Evolutionary conservation across 2,888 invertebrate species (phyloP).

Genomic region (Myopa testacea): DNA sequence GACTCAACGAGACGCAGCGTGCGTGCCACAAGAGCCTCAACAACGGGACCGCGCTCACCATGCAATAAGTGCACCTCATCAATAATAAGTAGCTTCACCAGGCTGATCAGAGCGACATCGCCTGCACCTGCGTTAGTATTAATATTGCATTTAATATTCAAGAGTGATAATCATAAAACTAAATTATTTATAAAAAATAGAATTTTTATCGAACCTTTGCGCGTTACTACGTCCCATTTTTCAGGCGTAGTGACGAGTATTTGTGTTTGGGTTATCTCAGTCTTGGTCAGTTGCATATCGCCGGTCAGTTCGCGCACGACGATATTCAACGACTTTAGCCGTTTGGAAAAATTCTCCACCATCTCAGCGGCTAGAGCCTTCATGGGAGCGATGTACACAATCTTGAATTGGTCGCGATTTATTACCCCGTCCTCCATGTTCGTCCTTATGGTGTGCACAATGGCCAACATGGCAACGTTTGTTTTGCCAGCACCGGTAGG

Average conservation of each 20-base stretch:
- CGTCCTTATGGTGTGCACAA: conserved; percentile 90
- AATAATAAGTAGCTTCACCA: conserved; percentile 93
- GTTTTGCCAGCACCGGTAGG: conserved; percentile 99
- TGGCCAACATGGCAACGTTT: conserved; percentile 94
- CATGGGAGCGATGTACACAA: conserved; percentile 99
- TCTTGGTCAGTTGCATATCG: conserved; percentile 96
- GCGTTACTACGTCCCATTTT: conserved; percentile 99
- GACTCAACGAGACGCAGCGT: conserved; percentile 93
- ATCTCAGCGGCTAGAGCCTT: conserved; percentile 99
- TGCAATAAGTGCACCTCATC: conserved; percentile 98
- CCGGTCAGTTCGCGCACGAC: conserved; percentile 94
- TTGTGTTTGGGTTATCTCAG: conserved; percentile 94
- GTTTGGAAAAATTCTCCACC: conserved; percentile 91
- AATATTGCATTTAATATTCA: neutral
- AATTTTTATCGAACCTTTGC: conserved; percentile 74
- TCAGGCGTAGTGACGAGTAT: conserved; percentile 99
- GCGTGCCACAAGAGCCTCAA: conserved; percentile 96
- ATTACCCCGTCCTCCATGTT: conserved; percentile 85
- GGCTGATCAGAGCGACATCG: conserved; percentile 87
- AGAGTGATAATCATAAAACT: neutral
- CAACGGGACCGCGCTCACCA: conserved; percentile 96
- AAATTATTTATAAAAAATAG: neutral
- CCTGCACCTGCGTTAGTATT: conserved; percentile 72
- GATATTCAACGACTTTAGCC: conserved; percentile 82
- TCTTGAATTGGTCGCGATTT: conserved; percentile 94